Evolutionary conservation across 2,888 invertebrate genomes (phyloP).

Genomic region (Griposia aprilina): DNA sequence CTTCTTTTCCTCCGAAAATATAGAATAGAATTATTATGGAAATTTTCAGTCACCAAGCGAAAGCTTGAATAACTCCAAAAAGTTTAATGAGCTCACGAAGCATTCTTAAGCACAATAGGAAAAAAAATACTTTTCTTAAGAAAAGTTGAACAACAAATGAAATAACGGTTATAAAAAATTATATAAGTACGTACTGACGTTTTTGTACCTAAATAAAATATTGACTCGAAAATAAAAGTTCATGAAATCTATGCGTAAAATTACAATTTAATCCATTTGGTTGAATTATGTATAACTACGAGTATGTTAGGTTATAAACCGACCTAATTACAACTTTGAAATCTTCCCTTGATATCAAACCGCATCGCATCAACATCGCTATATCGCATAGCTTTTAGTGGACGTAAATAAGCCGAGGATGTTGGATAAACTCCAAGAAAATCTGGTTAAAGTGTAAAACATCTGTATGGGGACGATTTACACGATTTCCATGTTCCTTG

Average conservation of each 20-base stretch:
- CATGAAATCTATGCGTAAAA: no score
- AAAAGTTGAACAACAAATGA: no score
- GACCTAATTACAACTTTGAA: constrained; percentile 13
- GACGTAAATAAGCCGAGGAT: constrained; percentile 55
- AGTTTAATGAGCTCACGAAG: no score
- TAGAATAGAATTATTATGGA: no score
- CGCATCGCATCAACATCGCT: constrained; percentile 32
- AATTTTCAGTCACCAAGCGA: no score
- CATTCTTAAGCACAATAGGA: no score
- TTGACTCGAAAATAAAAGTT: background rate
- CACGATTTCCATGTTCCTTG: constrained; percentile 54
- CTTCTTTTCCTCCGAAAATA: no score
- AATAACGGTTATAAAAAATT: no score
- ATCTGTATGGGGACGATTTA: constrained; percentile 64
- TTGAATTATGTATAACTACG: background rate
- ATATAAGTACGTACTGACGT: background rate
- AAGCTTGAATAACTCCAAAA: no score
- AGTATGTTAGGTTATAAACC: background rate
- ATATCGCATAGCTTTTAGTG: constrained; percentile 58
- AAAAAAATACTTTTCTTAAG: no score
- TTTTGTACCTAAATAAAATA: background rate
- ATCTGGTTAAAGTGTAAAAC: constrained; percentile 64
- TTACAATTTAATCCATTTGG: background rate
- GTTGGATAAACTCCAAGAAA: constrained; percentile 66
- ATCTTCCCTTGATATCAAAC: constrained; percentile 15